Evolutionary conservation across 2,113 vertebrate genomes (phyloP).

Genomic region (Hoplias malabaricus): DNA sequence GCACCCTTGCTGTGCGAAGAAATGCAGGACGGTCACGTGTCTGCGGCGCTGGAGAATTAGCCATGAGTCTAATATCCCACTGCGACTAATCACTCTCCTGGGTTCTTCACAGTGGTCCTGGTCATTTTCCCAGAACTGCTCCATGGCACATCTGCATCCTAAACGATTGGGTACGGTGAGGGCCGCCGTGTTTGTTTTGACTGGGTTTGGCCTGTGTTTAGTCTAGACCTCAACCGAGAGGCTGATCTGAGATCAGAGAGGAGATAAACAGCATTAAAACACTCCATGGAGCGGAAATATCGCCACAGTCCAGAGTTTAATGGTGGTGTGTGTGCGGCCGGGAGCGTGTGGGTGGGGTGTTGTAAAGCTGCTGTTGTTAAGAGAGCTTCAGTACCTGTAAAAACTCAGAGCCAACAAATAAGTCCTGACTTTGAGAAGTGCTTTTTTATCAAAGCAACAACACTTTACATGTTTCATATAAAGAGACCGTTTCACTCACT

Average conservation of each 20-base stretch:
- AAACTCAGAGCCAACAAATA: no score
- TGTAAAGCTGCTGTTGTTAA: background rate
- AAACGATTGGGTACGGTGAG: no score
- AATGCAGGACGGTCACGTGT: no score
- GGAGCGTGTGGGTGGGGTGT: background rate
- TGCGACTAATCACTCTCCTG: background rate
- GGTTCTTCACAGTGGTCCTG: background rate
- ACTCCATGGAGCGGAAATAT: background rate
- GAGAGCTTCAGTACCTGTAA: no score
- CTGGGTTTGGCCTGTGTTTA: background rate
- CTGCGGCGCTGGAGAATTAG: no score
- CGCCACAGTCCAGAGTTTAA: background rate
- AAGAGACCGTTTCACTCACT: no score
- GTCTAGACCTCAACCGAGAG: background rate
- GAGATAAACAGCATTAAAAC: background rate
- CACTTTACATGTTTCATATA: no score
- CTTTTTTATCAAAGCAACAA: no score
- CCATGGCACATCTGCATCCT: background rate
- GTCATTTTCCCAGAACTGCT: constrained; percentile 9
- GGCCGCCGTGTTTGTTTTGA: background rate
- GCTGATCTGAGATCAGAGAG: constrained; percentile 1
- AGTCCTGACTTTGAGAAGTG: no score
- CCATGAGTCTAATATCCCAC: background rate
- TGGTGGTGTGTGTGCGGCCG: background rate
- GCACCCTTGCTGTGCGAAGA: no score